Base-by-base conservation (phyloP, 2,888 invertebrate genomes). In the Epistrophe eligans region DNA sequence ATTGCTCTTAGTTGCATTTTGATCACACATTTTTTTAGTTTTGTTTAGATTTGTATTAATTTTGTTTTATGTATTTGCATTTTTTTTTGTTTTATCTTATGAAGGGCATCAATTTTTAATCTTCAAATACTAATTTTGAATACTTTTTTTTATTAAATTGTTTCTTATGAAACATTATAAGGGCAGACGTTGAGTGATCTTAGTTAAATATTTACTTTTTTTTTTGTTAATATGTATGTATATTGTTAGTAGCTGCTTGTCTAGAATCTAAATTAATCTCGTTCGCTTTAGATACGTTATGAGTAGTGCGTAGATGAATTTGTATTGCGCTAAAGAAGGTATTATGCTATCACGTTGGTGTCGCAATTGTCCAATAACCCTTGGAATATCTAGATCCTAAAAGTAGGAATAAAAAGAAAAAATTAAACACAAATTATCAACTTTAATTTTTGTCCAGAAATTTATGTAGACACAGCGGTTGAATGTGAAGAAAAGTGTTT, bases 341-440 rank as follows among this genome's bases (percentile, higher is more conserved):
- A 98, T 96, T 93, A 98, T 95, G 91, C 95, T 95, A 93, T 98
- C 98, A 87, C 98, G 94, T 91, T 98, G 98, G 90, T 97, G 96
- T 89, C 98, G 95, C 60, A 98, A 94, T 89, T 97, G 94, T 79
- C 95, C 95, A 89, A 98, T 95, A 1, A 97, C 96, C 85, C 96
- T 95, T 0, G 97, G 96, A 90, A 98, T 95, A 92, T 98, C 97
- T 89, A 98, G 94, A 93, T 97, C 97, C 97, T 97, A 93, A 92
- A 89, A 90, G 67, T 81, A 77, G 77, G 84, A 73, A 85, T 88
- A 77, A 57, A 35, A 60, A 79, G 57, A 35, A 60, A 79, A 58
- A 81, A 17, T 45, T 1, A 45, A 32, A 66, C 3, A 11, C n/a
- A 17, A 19, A 40, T 28, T 32, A 13, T 55, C 3, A n/a, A n/a